Evolutionary conservation across 2,113 vertebrate genomes (phyloP).

Genomic region (Amazona guildingii): DNA sequence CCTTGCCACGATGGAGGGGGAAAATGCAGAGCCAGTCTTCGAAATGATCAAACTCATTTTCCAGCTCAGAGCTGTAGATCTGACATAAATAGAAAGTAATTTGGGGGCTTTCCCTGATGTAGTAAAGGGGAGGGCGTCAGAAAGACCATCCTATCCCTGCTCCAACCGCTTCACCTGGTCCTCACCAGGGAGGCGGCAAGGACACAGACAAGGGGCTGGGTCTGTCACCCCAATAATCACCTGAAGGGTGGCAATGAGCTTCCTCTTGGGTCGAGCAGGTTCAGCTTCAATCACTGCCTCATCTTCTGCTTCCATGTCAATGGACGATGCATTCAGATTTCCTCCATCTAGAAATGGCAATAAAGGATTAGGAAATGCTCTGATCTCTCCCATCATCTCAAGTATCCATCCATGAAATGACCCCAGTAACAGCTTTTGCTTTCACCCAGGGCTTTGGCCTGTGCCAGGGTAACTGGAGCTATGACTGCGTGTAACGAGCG

Average conservation of each 20-base stretch:
- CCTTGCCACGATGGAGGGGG: slow-evolving; percentile 83
- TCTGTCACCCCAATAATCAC: slow-evolving; percentile 36
- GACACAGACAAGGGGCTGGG: not conserved
- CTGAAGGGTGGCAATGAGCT: slow-evolving; percentile 75
- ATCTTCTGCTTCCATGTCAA: slow-evolving; percentile 69
- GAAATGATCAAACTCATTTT: slow-evolving; percentile 88
- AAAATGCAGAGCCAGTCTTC: slow-evolving; percentile 91
- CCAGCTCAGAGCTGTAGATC: slow-evolving; percentile 87
- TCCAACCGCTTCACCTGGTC: not conserved
- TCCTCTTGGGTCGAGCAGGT: slow-evolving; percentile 69
- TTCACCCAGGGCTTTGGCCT: not conserved
- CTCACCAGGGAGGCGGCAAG: not conserved
- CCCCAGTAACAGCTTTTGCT: not conserved
- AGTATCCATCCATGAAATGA: not conserved
- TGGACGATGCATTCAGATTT: slow-evolving; percentile 64
- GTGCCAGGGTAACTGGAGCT: not conserved
- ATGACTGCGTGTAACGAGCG: not conserved
- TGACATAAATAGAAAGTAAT: slow-evolving; percentile 46
- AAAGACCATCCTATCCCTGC: not conserved
- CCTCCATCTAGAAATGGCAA: slow-evolving; percentile 70
- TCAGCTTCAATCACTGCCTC: slow-evolving; percentile 68
- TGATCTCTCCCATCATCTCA: not conserved
- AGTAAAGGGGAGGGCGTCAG: not conserved
- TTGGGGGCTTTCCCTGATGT: not conserved
- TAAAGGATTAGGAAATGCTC: not conserved